Percentiles rank a stretch among this genome's conserved stretches.
Conservation (phyloP, 2,797 vertebrate species). For the Diplodus puntazzo region DNA sequence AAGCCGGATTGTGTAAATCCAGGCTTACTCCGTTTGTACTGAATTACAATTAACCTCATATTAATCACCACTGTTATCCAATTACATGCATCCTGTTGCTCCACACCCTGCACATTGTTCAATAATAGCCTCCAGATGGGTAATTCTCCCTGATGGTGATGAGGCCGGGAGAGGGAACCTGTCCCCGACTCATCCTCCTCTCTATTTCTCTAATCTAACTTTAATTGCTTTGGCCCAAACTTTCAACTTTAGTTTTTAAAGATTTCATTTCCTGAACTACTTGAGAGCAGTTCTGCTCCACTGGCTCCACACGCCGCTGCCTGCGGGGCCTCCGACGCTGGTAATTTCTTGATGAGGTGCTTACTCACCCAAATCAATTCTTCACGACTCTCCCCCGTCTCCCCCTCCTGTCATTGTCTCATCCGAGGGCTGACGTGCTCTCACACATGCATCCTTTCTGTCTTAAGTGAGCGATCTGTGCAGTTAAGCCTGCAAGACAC, state of each 20-base stretch:
- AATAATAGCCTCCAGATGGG: constrained; percentile 20
- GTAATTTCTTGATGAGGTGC: constrained; percentile 50
- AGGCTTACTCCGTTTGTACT: constrained; percentile 32
- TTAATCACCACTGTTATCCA: constrained; percentile 45
- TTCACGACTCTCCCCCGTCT: constrained; percentile 8
- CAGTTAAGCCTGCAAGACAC: background rate
- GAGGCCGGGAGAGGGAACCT: constrained; percentile 25
- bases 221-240: constrained; percentile 62
- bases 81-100: constrained; percentile 42
- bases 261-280: constrained; percentile 59
- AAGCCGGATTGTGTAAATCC: constrained; percentile 36
- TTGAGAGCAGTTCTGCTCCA: constrained; percentile 41
- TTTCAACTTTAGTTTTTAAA: constrained; percentile 50
- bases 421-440: background rate
- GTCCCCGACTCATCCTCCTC: constrained; percentile 48
- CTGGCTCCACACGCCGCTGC: constrained; percentile 13
- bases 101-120: constrained; percentile 37
- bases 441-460: background rate
- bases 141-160: background rate
- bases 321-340: constrained; percentile 4
- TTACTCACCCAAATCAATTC: constrained; percentile 57
- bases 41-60: constrained; percentile 37
- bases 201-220: constrained; percentile 63
- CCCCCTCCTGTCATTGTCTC: constrained; percentile 9
- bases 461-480: background rate